Base-by-base conservation (phyloP, 2,797 vertebrate species). In the Megaceryle alcyon region DNA sequence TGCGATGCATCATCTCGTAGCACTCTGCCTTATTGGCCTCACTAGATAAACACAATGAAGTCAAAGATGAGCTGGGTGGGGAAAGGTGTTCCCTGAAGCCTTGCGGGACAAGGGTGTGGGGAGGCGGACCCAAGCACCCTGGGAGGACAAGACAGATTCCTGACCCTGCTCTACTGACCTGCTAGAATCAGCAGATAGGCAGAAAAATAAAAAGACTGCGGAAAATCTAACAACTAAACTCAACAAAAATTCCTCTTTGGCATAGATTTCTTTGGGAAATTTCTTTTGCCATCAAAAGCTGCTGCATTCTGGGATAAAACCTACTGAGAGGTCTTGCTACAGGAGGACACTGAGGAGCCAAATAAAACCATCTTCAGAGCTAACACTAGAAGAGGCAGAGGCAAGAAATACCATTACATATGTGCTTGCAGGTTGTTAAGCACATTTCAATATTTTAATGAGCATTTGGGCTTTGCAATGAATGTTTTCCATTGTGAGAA, bases 211-310 rank as follows among this genome's bases (percentile, higher is more conserved):
- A 44, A 46, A 51, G 12, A 9, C 16, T 7, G 17, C 19, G 14
- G 46, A 28, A 61, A 69, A 69, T 19, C 10, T 12, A 46, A 56
- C 1, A 7, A 29, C 21, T 20, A 18, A 75, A 69, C 51, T 33
- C 39, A 54, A 22, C 17, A 17, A 39, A 90, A 39, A 3, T 17
- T 19, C 22, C 4, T 16, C 59, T n/a, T 65, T 46, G 66, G 77
- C 46, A 54, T 33, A 25, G 53, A 43, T 22, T 63, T 61, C 61
- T 20, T 53, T 33, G 61, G 61, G 61, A 66, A 35, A 35, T 35
- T 35, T 9, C 35, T 35, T 35, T 35, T 46, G 39, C 69, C 5
- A 0, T 5, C 0, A 0, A n/a, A 25, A n/a, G 29, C 5, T 28
- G 5, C 29, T 23, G 21, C 26, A 3, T 13, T 12, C 21, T 9